Evolutionary conservation across 2,797 vertebrate species (phyloP).

Genomic region (Petrocephalus schoutedeni): DNA sequence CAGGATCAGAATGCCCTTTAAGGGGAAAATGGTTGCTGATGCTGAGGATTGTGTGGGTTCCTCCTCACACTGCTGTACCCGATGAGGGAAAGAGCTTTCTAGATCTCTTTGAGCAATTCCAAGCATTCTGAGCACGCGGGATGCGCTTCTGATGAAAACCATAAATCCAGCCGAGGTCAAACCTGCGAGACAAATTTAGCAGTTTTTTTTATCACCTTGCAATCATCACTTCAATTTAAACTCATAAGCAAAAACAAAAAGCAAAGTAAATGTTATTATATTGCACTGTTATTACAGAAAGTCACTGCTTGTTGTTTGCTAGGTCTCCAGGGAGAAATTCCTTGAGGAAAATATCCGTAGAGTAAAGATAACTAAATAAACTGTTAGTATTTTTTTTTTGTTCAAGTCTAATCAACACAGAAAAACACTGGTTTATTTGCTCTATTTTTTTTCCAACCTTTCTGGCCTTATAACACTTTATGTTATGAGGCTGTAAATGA

Average conservation of each 20-base stretch:
- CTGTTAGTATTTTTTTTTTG: background rate
- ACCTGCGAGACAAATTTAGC: background rate
- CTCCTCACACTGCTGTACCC: background rate
- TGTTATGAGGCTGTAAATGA: background rate
- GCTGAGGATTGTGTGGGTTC: background rate
- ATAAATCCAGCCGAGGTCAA: background rate
- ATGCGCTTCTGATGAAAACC: background rate
- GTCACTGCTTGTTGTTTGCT: background rate
- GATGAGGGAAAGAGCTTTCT: background rate
- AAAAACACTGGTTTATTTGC: background rate
- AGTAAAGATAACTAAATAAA: background rate
- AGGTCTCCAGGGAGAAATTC: background rate
- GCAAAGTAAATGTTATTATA: slow-evolving; percentile 18
- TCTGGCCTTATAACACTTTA: background rate
- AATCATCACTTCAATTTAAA: slow-evolving; percentile 1
- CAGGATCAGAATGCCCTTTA: background rate
- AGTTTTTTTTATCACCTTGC: background rate
- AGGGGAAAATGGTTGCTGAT: background rate
- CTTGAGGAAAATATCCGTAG: background rate
- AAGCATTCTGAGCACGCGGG: background rate
- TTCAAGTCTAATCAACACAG: slow-evolving; percentile 15
- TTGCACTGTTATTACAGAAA: background rate
- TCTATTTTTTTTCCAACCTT: background rate
- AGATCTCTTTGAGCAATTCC: background rate
- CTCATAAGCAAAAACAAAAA: background rate